Evolutionary conservation across 1,140 invertebrate species (phyloP).

Genomic region (Drosophila ercepeae): DNA sequence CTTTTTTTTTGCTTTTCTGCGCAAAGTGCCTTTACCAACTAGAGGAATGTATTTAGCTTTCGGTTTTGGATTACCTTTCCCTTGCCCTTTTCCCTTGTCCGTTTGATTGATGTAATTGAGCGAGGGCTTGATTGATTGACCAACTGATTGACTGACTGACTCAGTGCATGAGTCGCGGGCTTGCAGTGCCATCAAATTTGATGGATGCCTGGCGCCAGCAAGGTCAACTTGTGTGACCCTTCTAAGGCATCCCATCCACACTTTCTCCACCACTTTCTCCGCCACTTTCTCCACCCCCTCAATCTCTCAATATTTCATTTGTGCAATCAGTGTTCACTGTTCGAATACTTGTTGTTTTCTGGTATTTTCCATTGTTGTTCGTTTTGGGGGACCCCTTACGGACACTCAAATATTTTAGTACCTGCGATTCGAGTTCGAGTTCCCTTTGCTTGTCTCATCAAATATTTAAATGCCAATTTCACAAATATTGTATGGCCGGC

Average conservation of each 20-base stretch:
- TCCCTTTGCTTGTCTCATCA: slow-evolving; percentile 58
- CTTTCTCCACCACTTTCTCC: too few relatives aligned
- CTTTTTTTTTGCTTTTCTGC: not conserved
- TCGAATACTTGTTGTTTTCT: too few relatives aligned
- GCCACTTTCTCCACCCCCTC: not conserved
- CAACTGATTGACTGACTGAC: slow-evolving; percentile 12
- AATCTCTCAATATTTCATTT: slow-evolving; percentile 36
- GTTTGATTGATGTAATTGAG: slow-evolving; percentile 58
- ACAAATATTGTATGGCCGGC: slow-evolving; percentile 66
- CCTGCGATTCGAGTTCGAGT: slow-evolving; percentile 36
- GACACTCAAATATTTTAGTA: slow-evolving; percentile 59
- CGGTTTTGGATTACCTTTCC: slow-evolving; percentile 44
- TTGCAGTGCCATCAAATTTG: slow-evolving; percentile 44
- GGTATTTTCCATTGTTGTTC: too few relatives aligned
- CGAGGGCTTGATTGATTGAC: slow-evolving; percentile 47
- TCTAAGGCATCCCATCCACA: not conserved
- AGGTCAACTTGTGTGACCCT: slow-evolving; percentile 39
- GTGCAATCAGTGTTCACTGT: slow-evolving; percentile 43
- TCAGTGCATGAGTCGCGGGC: slow-evolving; percentile 21
- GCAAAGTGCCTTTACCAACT: too few relatives aligned
- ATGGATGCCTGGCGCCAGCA: slow-evolving; percentile 53
- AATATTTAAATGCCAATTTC: slow-evolving; percentile 80
- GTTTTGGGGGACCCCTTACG: slow-evolving; percentile 11
- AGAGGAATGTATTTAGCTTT: slow-evolving; percentile 23
- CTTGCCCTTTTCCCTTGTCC: not conserved